Conservation (phyloP, 2,888 invertebrate species). For the Tetropium fuscum region DNA sequence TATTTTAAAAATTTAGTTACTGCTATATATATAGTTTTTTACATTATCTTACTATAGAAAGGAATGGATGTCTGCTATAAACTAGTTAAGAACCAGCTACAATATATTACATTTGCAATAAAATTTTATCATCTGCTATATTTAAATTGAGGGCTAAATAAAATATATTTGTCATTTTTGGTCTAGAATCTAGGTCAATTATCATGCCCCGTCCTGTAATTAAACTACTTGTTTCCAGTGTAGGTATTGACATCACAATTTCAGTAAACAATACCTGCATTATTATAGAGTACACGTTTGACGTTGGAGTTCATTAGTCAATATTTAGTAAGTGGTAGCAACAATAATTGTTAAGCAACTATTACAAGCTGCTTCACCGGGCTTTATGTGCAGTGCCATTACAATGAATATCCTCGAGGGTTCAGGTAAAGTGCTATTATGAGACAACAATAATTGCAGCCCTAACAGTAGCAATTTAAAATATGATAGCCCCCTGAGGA, state of each 20-base stretch:
- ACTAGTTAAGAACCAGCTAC: too few relatives aligned
- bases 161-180: too few relatives aligned
- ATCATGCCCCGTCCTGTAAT: too few relatives aligned
- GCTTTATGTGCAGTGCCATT: conserved; percentile 6
- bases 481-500: conserved; percentile 5
- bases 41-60: too few relatives aligned
- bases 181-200: too few relatives aligned
- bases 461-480: not conserved
- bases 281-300: conserved; percentile 2
- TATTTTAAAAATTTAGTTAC: not conserved
- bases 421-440: conserved; percentile 7
- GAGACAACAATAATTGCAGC: conserved; percentile 2
- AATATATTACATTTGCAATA: too few relatives aligned
- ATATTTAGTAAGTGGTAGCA: conserved; percentile 1
- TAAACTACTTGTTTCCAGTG: too few relatives aligned
- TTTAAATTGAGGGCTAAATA: too few relatives aligned
- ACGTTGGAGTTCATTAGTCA: not conserved
- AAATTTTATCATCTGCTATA: too few relatives aligned
- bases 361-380: conserved; percentile 8
- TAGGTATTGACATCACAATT: not conserved
- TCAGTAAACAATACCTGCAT: not conserved
- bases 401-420: not conserved
- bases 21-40: too few relatives aligned
- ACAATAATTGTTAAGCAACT: not conserved
- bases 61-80: too few relatives aligned